These are phyloP conservation scores for Coregonus suidteri DNA, from an alignment of 2,797 vertebrate species.

Conservation along the genomic window DNA sequence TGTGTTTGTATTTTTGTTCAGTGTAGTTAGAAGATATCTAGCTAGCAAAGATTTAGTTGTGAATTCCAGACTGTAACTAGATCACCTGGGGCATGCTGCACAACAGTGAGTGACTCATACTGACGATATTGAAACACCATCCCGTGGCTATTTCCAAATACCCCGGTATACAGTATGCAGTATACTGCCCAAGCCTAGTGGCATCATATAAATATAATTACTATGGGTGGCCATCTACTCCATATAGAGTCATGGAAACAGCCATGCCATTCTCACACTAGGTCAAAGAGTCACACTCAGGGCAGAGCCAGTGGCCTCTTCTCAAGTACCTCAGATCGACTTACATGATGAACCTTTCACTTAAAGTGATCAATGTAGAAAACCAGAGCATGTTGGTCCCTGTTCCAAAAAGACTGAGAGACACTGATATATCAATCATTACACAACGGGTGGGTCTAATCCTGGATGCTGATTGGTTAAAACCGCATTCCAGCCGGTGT, in stretches of 20 bases:
- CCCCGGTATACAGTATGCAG: too few species aligned
- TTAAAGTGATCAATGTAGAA: neutral
- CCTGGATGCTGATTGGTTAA: too few species aligned
- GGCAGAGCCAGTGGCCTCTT: neutral
- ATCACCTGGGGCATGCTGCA: too few species aligned
- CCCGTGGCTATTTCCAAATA: too few species aligned
- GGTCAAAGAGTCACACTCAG: neutral
- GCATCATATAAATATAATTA: neutral
- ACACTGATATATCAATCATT: neutral
- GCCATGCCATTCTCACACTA: neutral
- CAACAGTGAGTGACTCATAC: too few species aligned
- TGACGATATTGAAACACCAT: too few species aligned
- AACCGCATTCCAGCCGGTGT: too few species aligned
- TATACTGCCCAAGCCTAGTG: neutral
- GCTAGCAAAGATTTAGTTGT: too few species aligned
- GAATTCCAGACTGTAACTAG: too few species aligned
- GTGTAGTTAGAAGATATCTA: too few species aligned
- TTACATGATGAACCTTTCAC: neutral
- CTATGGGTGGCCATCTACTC: neutral
- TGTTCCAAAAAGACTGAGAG: neutral
- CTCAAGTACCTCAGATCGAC: neutral
- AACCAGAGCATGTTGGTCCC: neutral
- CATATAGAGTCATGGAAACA: neutral
- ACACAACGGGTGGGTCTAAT: too few species aligned
- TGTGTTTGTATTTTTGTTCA: too few species aligned